Evolutionary conservation across 2,113 vertebrate species (phyloP).

Genomic region (Neodontobutis hainanensis): DNA sequence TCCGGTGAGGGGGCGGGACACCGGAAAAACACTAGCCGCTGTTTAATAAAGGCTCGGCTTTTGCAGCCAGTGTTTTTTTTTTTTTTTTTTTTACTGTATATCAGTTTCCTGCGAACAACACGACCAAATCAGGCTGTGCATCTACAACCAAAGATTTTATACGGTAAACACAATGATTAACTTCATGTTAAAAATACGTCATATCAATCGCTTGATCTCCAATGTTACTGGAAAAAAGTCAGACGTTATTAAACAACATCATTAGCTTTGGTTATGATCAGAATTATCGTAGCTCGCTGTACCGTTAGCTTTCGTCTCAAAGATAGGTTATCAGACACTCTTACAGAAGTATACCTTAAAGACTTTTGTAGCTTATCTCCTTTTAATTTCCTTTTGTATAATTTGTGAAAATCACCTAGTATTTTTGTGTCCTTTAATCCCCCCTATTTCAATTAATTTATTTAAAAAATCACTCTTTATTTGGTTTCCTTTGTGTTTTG

Average conservation of each 20-base stretch:
- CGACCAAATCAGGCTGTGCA: constrained; percentile 4
- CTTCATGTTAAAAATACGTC: neutral
- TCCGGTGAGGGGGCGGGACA: constrained; percentile 24
- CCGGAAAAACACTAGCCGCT: neutral
- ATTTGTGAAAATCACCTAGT: too few relatives aligned
- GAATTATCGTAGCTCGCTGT: too few relatives aligned
- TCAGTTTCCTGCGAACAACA: neutral
- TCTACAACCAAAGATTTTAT: constrained; percentile 11
- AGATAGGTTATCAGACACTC: too few relatives aligned
- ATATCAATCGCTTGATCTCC: neutral
- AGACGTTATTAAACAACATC: neutral
- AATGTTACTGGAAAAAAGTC: neutral
- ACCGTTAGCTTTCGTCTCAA: too few relatives aligned
- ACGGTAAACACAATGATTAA: neutral
- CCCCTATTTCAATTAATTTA: too few relatives aligned
- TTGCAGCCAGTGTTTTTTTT: neutral
- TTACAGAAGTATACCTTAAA: too few relatives aligned
- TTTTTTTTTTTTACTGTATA: neutral
- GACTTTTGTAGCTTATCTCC: too few relatives aligned
- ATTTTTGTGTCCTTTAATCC: too few relatives aligned
- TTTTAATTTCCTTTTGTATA: too few relatives aligned
- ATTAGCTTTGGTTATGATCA: neutral
- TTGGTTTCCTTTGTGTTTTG: too few relatives aligned
- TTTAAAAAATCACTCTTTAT: too few relatives aligned
- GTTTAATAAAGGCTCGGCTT: neutral